Conservation (phyloP, 2,113 vertebrate species). For the Uria aalge region DNA sequence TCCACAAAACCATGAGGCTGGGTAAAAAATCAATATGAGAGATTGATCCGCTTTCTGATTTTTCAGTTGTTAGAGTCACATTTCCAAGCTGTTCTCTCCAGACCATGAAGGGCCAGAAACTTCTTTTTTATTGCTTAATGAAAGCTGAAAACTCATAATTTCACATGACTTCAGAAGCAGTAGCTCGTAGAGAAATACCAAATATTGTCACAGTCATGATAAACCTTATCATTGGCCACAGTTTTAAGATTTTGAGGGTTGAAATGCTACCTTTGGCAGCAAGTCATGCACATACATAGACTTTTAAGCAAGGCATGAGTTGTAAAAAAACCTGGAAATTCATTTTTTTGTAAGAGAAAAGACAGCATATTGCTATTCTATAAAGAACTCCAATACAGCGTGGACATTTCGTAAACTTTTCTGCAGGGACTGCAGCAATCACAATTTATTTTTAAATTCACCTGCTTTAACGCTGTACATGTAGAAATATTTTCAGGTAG, state of each 20-base stretch:
- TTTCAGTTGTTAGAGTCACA: conserved; percentile 26
- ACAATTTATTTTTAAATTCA: not conserved
- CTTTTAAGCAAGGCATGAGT: not conserved
- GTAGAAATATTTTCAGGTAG: not conserved
- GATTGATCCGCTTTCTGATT: conserved; percentile 45
- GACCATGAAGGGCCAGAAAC: conserved; percentile 3
- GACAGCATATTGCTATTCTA: not conserved
- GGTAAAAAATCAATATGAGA: conserved; percentile 42
- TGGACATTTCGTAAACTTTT: not conserved
- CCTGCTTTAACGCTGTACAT: not conserved
- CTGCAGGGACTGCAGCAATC: not conserved
- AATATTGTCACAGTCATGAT: not conserved
- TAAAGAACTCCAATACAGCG: not conserved
- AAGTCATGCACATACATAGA: not conserved
- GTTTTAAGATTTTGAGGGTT: not conserved
- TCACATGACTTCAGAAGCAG: conserved; percentile 13
- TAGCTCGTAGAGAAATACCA: not conserved
- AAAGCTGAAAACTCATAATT: conserved; percentile 39
- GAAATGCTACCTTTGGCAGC: not conserved
- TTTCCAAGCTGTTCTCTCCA: conserved; percentile 37
- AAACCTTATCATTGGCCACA: not conserved
- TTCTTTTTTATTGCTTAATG: conserved; percentile 41
- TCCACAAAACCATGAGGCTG: not conserved
- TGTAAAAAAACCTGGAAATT: not conserved
- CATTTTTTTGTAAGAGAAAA: not conserved